Percentiles rank a stretch among this genome's conserved stretches.
These are phyloP conservation scores for Phrynocephalus vlangalii DNA, from an alignment of 2,797 vertebrate genomes.

Conservation along the genomic window DNA sequence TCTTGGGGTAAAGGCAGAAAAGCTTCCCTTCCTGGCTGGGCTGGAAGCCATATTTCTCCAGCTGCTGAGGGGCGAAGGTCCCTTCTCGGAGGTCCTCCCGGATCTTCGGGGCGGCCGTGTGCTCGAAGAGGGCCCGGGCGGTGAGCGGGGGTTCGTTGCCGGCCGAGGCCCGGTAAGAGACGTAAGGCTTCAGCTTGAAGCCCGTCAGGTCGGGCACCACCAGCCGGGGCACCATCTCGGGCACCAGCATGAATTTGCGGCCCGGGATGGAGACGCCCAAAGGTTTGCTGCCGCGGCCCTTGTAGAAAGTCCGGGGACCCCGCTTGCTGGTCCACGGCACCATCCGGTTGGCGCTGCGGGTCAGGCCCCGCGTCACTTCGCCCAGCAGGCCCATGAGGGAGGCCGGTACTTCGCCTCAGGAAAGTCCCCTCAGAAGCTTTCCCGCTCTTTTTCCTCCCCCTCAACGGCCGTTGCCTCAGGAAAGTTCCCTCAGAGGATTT, in stretches of 20 bases:
- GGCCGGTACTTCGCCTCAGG: too few species aligned
- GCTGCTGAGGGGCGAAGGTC: constrained; percentile 79
- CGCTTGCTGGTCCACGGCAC: constrained; percentile 92
- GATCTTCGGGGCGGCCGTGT: constrained; percentile 84
- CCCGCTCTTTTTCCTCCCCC: too few species aligned
- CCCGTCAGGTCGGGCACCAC: constrained; percentile 85
- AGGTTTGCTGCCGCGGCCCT: constrained; percentile 83
- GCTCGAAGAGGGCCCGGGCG: constrained; percentile 82
- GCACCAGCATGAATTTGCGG: constrained; percentile 82
- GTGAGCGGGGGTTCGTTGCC: constrained; percentile 82
- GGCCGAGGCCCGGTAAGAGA: constrained; percentile 84
- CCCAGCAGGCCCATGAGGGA: constrained; percentile 87
- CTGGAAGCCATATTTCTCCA: constrained; percentile 93
- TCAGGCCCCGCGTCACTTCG: constrained; percentile 81
- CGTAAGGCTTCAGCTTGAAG: constrained; percentile 90
- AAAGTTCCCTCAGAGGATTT: too few species aligned
- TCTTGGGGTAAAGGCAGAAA: constrained; percentile 93
- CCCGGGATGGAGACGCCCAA: constrained; percentile 78
- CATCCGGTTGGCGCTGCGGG: constrained; percentile 89
- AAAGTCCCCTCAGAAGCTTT: too few species aligned
- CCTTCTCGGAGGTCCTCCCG: constrained; percentile 81
- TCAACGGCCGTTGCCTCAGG: too few species aligned
- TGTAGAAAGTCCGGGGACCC: constrained; percentile 85
- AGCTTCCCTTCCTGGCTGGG: constrained; percentile 90
- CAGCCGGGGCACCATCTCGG: constrained; percentile 88